Conservation (phyloP, 2,113 vertebrate species). For the Charadrius vociferus region DNA sequence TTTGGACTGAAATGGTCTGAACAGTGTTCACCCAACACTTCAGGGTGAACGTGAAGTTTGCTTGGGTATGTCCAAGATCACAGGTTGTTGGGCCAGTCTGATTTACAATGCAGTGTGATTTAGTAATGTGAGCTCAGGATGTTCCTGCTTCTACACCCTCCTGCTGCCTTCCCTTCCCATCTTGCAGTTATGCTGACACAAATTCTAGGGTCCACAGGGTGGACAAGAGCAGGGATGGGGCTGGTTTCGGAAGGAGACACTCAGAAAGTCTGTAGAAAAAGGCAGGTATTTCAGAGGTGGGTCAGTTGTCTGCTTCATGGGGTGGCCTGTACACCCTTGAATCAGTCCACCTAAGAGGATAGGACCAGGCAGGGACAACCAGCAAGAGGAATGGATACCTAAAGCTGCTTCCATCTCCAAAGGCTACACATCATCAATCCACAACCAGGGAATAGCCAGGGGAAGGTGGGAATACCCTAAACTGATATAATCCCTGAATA, state of each 20-base stretch:
- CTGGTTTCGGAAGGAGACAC: background rate
- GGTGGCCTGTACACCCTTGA: background rate
- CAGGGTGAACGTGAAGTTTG: accelerated
- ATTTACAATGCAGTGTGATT: background rate
- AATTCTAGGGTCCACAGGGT: background rate
- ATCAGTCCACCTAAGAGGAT: background rate
- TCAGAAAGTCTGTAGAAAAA: background rate
- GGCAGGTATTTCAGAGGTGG: background rate
- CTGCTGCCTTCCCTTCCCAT: background rate
- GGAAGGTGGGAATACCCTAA: background rate
- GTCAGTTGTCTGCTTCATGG: background rate
- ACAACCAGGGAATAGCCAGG: background rate
- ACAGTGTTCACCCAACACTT: background rate
- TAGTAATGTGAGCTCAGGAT: background rate
- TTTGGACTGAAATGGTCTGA: background rate
- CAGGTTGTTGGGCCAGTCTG: background rate
- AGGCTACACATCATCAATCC: accelerated
- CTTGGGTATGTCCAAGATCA: background rate
- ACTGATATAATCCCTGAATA: background rate
- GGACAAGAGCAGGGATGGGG: background rate
- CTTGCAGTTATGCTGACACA: background rate
- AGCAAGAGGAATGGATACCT: background rate
- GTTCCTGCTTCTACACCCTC: background rate
- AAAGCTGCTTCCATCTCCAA: background rate
- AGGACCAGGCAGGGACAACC: background rate